Conservation (phyloP, 1,140 invertebrate genomes). For the Atopsyche davidsoni region DNA sequence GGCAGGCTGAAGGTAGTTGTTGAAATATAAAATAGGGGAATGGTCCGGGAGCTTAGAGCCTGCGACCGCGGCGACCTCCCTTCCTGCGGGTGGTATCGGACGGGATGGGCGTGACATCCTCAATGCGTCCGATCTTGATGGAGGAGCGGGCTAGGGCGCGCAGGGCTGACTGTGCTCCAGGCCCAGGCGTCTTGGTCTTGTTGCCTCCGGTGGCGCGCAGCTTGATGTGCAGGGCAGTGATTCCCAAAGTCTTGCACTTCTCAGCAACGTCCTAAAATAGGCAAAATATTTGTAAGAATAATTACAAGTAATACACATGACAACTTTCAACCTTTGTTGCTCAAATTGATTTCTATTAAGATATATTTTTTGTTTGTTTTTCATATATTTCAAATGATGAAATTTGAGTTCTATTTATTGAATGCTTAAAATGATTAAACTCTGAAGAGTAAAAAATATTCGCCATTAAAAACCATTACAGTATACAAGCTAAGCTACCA, state of each 20-base stretch:
- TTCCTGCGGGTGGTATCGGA: constrained; percentile 98
- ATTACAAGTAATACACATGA: too few relatives aligned
- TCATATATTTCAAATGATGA: background rate
- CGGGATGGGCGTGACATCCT: constrained; percentile 99
- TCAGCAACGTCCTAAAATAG: constrained; percentile 90
- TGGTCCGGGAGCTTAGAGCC: constrained; percentile 68
- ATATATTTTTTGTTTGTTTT: background rate
- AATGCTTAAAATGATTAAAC: too few relatives aligned
- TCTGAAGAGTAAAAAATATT: too few relatives aligned
- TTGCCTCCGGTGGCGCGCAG: constrained; percentile 97
- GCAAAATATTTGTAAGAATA: constrained; percentile 6
- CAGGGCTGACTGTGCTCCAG: constrained; percentile 96
- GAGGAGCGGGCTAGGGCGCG: constrained; percentile 95
- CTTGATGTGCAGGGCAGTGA: constrained; percentile 97
- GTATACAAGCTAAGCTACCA: too few relatives aligned
- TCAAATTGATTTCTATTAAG: too few relatives aligned
- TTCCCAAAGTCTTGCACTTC: constrained; percentile 94
- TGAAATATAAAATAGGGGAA: constrained; percentile 24
- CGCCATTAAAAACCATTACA: too few relatives aligned
- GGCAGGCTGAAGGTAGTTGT: background rate
- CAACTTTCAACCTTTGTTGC: background rate
- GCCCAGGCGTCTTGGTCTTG: constrained; percentile 96
- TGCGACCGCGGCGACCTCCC: constrained; percentile 97
- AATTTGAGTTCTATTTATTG: too few relatives aligned
- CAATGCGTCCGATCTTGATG: constrained; percentile 99